These are phyloP conservation scores for Cryptomyrus ogoouensis DNA, from an alignment of 2,113 vertebrate genomes.

Conservation along the genomic window DNA sequence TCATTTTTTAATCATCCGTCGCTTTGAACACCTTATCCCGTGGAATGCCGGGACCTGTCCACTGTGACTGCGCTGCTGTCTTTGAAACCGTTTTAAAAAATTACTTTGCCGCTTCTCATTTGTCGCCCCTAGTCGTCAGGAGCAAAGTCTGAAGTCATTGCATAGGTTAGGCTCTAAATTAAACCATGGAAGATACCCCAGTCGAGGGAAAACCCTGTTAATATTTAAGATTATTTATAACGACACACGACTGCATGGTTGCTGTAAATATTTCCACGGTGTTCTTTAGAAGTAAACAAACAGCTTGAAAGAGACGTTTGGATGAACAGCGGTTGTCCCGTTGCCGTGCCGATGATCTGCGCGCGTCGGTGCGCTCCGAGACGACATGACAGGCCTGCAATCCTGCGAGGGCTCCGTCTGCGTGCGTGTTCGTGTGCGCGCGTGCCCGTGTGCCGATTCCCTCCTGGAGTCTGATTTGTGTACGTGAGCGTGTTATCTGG, in stretches of 20 bases:
- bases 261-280: slow-evolving; percentile 31
- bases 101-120: slow-evolving; percentile 11
- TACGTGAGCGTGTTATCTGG: slow-evolving; percentile 66
- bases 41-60: neutral
- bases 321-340: slow-evolving; percentile 49
- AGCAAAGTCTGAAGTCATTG: slow-evolving; percentile 17
- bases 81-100: slow-evolving; percentile 15
- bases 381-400: slow-evolving; percentile 57
- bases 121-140: slow-evolving; percentile 8
- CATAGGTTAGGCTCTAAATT: slow-evolving; percentile 23
- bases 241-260: slow-evolving; percentile 35
- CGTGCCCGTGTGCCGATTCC: neutral
- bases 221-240: slow-evolving; percentile 55
- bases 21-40: slow-evolving; percentile 18
- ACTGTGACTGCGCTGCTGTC: slow-evolving; percentile 11
- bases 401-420: slow-evolving; percentile 58
- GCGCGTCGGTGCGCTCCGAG: slow-evolving; percentile 58
- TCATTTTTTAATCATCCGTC: slow-evolving; percentile 22
- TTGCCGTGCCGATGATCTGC: slow-evolving; percentile 48
- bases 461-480: slow-evolving; percentile 38
- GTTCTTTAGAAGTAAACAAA: slow-evolving; percentile 51
- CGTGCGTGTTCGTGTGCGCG: slow-evolving; percentile 32
- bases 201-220: slow-evolving; percentile 35
- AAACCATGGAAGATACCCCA: slow-evolving; percentile 15
- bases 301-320: slow-evolving; percentile 38